phyloP scores from a whole-genome alignment of 2,797 vertebrate genomes.

The Lacerta viridis region DNA sequence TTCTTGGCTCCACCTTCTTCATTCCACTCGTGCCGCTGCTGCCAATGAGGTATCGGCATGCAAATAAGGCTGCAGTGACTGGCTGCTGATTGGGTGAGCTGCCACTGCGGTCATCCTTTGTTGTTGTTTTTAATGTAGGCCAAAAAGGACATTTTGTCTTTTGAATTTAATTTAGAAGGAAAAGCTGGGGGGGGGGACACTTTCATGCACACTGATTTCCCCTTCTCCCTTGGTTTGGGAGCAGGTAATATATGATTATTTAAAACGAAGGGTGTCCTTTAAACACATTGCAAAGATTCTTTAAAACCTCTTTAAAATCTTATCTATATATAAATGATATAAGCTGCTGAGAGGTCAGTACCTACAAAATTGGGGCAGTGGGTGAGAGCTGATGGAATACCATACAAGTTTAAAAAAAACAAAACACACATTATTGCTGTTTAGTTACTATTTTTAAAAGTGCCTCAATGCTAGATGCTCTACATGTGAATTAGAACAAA shows the following conservation, averaged over 20 bases:
- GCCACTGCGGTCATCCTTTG: constrained; percentile 48
- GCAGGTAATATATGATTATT: background rate
- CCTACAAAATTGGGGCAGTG: no score
- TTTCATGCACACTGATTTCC: constrained; percentile 10
- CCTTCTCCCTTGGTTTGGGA: background rate
- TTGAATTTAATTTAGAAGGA: constrained; percentile 54
- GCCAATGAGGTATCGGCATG: constrained; percentile 27
- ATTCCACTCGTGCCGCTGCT: background rate
- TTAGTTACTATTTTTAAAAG: background rate
- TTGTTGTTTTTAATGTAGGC: constrained; percentile 47
- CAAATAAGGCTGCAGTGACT: constrained; percentile 38
- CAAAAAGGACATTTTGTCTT: constrained; percentile 72
- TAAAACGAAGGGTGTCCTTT: background rate
- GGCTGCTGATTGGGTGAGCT: constrained; percentile 42
- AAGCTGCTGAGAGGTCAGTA: background rate
- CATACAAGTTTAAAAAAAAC: no score
- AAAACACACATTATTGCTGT: background rate
- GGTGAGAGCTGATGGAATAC: background rate
- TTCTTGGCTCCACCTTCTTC: background rate
- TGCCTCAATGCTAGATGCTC: background rate
- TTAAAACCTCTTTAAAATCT: background rate
- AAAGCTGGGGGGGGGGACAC: background rate
- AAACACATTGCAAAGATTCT: background rate
- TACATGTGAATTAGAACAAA: constrained; percentile 13
- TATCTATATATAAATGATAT: no score